phyloP scores from a whole-genome alignment of 2,888 invertebrate genomes.

The Lagria hirta region DNA sequence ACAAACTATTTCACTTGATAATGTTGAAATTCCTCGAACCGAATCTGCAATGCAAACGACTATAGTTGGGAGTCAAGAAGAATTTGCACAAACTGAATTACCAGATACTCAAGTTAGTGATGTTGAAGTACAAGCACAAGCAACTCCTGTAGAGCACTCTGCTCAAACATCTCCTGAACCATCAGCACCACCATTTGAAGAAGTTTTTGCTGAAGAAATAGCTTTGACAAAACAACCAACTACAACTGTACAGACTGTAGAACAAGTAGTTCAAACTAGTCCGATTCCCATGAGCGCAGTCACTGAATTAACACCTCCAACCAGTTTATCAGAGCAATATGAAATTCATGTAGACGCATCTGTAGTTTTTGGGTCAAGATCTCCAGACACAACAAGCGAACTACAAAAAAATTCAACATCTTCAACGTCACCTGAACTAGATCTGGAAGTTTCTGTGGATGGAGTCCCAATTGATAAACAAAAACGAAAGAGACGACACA shows the following conservation, averaged over 20 bases:
- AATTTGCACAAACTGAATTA: slow-evolving; percentile 53
- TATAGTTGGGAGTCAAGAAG: slow-evolving; percentile 43
- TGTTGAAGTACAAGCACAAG: slow-evolving; percentile 39
- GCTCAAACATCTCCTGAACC: slow-evolving; percentile 60
- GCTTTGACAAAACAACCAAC: slow-evolving; percentile 23
- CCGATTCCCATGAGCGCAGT: slow-evolving; percentile 56
- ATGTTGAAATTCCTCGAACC: slow-evolving; percentile 36
- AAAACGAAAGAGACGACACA: slow-evolving; percentile 30
- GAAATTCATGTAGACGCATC: slow-evolving; percentile 64
- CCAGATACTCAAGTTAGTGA: slow-evolving; percentile 46
- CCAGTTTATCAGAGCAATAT: slow-evolving; percentile 48
- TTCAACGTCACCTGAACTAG: slow-evolving; percentile 32
- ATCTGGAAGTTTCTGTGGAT: slow-evolving; percentile 44
- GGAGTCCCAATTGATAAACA: slow-evolving; percentile 38
- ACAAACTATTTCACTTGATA: slow-evolving; percentile 46
- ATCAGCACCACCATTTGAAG: slow-evolving; percentile 38
- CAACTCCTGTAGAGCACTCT: slow-evolving; percentile 45
- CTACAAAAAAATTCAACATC: slow-evolving; percentile 2
- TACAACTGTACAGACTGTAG: slow-evolving; percentile 45
- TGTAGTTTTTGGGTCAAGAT: slow-evolving; percentile 57
- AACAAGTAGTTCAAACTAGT: slow-evolving; percentile 60
- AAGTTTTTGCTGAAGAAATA: slow-evolving; percentile 30
- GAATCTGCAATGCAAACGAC: slow-evolving; percentile 51
- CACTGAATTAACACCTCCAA: slow-evolving; percentile 31
- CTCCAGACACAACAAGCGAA: slow-evolving; percentile 28